A percentile compares a stretch with the other conserved stretches of the same genome.
These are phyloP conservation scores for Troides helena DNA, from an alignment of 2,888 invertebrate species.

Conservation along the genomic window DNA sequence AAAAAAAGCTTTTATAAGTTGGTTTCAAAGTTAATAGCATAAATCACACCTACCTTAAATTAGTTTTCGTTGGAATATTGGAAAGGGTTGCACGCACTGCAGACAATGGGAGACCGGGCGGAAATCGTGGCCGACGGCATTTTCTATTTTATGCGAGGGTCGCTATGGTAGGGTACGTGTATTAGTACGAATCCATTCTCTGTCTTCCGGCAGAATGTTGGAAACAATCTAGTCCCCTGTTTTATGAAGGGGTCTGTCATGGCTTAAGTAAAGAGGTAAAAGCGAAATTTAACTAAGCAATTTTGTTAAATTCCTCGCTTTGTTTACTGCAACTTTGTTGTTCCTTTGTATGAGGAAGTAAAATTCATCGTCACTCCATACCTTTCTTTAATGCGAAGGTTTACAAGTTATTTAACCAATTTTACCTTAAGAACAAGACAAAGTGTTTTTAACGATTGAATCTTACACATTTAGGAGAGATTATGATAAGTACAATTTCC, in stretches of 20 bases:
- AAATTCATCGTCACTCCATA: not conserved
- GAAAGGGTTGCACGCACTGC: slow-evolving; percentile 68
- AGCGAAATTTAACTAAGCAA: slow-evolving; percentile 24
- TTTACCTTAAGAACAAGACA: no score
- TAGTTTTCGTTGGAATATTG: slow-evolving; percentile 56
- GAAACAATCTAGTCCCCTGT: slow-evolving; percentile 66
- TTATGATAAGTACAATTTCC: no score
- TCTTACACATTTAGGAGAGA: no score
- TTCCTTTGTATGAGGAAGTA: not conserved
- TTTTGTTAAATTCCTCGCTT: slow-evolving; percentile 9
- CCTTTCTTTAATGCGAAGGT: not conserved
- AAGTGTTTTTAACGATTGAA: no score
- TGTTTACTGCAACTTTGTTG: slow-evolving; percentile 1
- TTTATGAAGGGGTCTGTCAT: slow-evolving; percentile 60
- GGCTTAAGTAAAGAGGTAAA: slow-evolving; percentile 34
- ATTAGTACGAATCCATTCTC: slow-evolving; percentile 72
- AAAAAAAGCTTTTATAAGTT: not conserved
- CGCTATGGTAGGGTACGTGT: slow-evolving; percentile 55
- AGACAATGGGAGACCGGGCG: slow-evolving; percentile 65
- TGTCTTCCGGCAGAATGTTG: slow-evolving; percentile 66
- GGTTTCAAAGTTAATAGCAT: slow-evolving; percentile 31
- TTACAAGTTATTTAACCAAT: not conserved
- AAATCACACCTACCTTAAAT: slow-evolving; percentile 57
- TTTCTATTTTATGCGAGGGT: slow-evolving; percentile 72
- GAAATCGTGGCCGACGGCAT: slow-evolving; percentile 68